phyloP scores from a whole-genome alignment of 2,888 invertebrate species.

The Drymonia ruficornis region DNA sequence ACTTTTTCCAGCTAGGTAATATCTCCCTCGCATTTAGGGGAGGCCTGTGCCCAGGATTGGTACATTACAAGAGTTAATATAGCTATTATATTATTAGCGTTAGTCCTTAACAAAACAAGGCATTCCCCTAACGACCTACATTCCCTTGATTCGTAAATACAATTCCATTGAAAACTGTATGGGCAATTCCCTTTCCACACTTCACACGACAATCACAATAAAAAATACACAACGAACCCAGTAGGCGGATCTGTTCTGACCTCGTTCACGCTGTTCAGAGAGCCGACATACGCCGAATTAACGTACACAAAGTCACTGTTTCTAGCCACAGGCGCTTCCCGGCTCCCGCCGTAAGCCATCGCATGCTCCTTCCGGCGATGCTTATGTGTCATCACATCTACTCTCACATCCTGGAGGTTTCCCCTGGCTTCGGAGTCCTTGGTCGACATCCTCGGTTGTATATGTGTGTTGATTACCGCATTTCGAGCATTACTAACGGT shows the following conservation, averaged over 20 bases:
- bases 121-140: too few relatives aligned
- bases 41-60: too few relatives aligned
- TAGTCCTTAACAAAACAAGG: too few relatives aligned
- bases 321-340: constrained; percentile 27
- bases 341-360: constrained; percentile 16
- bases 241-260: constrained; percentile 45
- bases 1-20: too few relatives aligned
- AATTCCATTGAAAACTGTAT: too few relatives aligned
- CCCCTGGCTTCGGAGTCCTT: constrained; percentile 3
- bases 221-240: constrained; percentile 41
- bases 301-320: constrained; percentile 63
- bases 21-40: too few relatives aligned
- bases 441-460: constrained; percentile 22
- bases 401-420: constrained; percentile 16
- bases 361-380: constrained; percentile 13
- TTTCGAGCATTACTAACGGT: constrained; percentile 30
- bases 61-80: too few relatives aligned
- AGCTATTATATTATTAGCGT: too few relatives aligned
- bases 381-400: constrained; percentile 12
- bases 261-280: constrained; percentile 52
- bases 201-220: constrained; percentile 3
- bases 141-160: too few relatives aligned
- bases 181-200: background rate
- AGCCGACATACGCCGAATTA: constrained; percentile 67
- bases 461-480: constrained; percentile 19